These are phyloP conservation scores for Ptiloglossa arizonensis DNA, from an alignment of 1,140 invertebrate genomes.

Conservation along the genomic window DNA sequence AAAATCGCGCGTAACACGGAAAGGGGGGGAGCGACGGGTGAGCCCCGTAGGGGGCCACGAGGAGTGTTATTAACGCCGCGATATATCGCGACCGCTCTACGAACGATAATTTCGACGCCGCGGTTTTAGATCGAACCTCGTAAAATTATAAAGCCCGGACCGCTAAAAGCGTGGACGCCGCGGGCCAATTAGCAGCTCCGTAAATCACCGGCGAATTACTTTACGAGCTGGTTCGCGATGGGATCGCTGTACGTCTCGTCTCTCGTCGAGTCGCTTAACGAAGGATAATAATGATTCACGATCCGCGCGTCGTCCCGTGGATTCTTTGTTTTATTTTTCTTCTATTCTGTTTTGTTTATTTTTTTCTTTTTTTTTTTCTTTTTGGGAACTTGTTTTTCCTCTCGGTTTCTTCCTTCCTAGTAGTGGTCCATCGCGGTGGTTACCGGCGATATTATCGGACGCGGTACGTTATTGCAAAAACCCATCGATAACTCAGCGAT, in stretches of 20 bases:
- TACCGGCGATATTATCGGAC: slow-evolving; percentile 45
- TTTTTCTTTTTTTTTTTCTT: neutral
- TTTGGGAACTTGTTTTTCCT: too few relatives aligned
- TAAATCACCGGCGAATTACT: slow-evolving; percentile 71
- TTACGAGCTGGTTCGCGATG: slow-evolving; percentile 66
- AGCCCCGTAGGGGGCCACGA: neutral
- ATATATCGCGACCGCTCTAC: slow-evolving; percentile 5
- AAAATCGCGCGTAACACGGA: neutral
- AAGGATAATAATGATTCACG: slow-evolving; percentile 26
- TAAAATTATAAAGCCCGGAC: slow-evolving; percentile 75
- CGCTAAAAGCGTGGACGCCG: slow-evolving; percentile 67
- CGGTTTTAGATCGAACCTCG: slow-evolving; percentile 40
- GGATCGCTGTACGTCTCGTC: neutral
- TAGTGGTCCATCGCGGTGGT: slow-evolving; percentile 15
- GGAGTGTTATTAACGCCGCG: slow-evolving; percentile 15
- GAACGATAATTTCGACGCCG: slow-evolving; percentile 30
- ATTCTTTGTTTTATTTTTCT: neutral
- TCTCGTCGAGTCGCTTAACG: slow-evolving; percentile 7
- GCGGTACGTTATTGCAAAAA: slow-evolving; percentile 23
- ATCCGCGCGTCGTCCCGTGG: neutral
- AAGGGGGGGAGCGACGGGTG: too few relatives aligned
- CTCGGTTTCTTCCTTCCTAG: too few relatives aligned
- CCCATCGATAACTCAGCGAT: slow-evolving; percentile 34
- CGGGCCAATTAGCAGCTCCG: slow-evolving; percentile 69
- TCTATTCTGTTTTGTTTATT: neutral